A percentile compares a stretch with the other conserved stretches of the same genome.
Evolutionary conservation across 2,797 vertebrate species (phyloP).

Genomic region (Distichodus sexfasciatus): DNA sequence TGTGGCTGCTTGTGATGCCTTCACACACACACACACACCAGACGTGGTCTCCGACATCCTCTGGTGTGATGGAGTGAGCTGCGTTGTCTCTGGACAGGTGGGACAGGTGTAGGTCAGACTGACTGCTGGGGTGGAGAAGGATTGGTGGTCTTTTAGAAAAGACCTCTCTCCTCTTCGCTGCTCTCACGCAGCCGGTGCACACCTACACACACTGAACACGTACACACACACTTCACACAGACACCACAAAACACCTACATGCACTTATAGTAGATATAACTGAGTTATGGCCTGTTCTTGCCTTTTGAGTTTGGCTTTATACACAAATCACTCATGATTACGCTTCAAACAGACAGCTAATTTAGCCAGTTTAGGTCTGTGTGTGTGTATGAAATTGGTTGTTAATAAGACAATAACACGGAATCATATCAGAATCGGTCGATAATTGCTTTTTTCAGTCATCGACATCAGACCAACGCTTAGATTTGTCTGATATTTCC

Average conservation of each 20-base stretch:
- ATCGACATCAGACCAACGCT: no score
- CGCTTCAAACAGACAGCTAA: no score
- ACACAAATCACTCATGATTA: no score
- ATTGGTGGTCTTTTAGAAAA: conserved; percentile 48
- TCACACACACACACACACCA: conserved; percentile 5
- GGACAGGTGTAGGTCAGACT: conserved; percentile 40
- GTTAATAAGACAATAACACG: no score
- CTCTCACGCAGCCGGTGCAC: conserved; percentile 27
- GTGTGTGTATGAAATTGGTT: no score
- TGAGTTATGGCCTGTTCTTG: neutral
- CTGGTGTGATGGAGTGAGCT: conserved; percentile 21
- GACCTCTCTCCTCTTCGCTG: conserved; percentile 18
- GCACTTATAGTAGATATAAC: neutral
- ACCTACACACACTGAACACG: neutral
- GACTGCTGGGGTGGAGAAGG: conserved; percentile 14
- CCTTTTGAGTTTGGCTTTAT: neutral
- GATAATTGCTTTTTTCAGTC: no score
- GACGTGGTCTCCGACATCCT: conserved; percentile 23
- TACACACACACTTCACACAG: neutral
- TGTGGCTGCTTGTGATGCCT: conserved; percentile 6
- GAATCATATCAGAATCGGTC: no score
- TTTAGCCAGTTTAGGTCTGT: no score
- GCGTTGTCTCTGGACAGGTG: conserved; percentile 25
- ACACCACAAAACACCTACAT: neutral
- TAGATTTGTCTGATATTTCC: no score